Evolutionary conservation across 2,113 vertebrate species (phyloP), one percentile per base, ranked within the genome.

Genomic region (Xenotilapia caudafasciata): DNA sequence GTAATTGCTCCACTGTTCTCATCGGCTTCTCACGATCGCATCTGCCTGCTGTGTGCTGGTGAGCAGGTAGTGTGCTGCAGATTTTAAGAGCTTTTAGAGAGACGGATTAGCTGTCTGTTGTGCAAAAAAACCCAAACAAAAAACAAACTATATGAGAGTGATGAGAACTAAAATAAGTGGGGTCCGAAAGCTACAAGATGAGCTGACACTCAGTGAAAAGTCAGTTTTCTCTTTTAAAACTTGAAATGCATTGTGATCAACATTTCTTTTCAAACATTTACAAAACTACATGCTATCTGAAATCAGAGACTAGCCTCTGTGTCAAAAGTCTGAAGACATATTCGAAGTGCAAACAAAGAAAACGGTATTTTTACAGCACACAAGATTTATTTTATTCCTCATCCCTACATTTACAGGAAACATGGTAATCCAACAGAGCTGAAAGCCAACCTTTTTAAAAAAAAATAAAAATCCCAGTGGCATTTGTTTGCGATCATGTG

Each of bases 301-400:
- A 31, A 49, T 77, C 6, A 49, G 6, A 77, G 14, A 47, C 23
- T 28, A 26, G 73, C 26, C 17, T 33, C 73, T 12, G 1, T 28
- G 4, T 77, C 45, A n/a, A 31, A 49, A 77, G 23, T 75, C 73
- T 51, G 73, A 49, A 51, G 70, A 77, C 45, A 2, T 8, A 51
- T 33, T 77, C 1, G 3, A 77, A 31, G 10, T 31, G 42, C 11
- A 77, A 49, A 31, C 28, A 49, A n/a, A 33, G 4, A 62, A 84
- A 4, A 55, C 56, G 2, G 8, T 51, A 49, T 60, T 86, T 79
- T 38, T 86, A 82, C 65, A 86, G 75, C 58, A 90, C 90, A 92
- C 88, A 92, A 51, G 49, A 93, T 94, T n/a, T 87, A 80, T 90
- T 96, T 96, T 94, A 95, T 96, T 94, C 90, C 65, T 88, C 87